These are phyloP conservation scores for Clarias batrachus DNA, from an alignment of 2,113 vertebrate genomes.

Conservation along the genomic window DNA sequence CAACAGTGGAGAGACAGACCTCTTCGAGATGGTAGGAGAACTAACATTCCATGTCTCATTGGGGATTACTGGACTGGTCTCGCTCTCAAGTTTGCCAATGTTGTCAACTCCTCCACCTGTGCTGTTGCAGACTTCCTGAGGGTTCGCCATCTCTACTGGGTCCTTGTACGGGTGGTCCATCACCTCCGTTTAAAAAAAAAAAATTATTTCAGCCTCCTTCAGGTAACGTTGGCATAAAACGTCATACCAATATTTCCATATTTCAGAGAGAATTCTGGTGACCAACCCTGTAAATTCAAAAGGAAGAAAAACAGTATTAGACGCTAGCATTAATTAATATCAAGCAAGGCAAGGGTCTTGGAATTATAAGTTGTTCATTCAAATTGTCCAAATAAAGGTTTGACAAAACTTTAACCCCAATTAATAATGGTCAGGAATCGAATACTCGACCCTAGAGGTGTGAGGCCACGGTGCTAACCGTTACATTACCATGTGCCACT, in stretches of 20 bases:
- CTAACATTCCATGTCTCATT: conserved; percentile 82
- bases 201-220: conserved; percentile 58
- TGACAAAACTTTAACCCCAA: not conserved
- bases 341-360: not conserved
- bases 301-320: conserved; percentile 42
- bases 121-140: conserved; percentile 66
- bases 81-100: conserved; percentile 81
- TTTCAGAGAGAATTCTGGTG: conserved; percentile 50
- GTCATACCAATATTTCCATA: conserved; percentile 52
- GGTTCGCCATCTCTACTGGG: conserved; percentile 73
- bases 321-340: not conserved
- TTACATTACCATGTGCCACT: too few species aligned
- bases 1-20: conserved; percentile 74
- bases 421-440: too few species aligned
- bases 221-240: conserved; percentile 62
- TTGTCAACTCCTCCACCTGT: conserved; percentile 54
- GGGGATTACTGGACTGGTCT: conserved; percentile 75
- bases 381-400: too few species aligned
- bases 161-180: conserved; percentile 84
- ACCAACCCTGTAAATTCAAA: conserved; percentile 69
- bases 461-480: too few species aligned
- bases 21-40: conserved; percentile 81
- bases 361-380: not conserved
- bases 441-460: too few species aligned
- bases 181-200: too few species aligned